These are phyloP conservation scores for Caprella mutica DNA, from an alignment of 2,888 invertebrate species.

Conservation along the genomic window DNA sequence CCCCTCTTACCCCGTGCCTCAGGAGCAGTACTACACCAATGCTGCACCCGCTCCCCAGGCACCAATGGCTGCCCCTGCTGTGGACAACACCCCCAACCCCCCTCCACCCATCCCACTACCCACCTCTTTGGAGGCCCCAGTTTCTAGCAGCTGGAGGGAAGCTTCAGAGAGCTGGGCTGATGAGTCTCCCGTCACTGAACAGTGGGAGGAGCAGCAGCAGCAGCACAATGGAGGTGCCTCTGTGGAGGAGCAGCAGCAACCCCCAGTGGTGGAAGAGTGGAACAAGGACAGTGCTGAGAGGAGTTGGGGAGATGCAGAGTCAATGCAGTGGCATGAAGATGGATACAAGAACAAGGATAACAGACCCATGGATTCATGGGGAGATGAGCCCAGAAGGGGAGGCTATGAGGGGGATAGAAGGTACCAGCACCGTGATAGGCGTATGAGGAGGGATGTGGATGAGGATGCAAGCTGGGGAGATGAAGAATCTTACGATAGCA, in stretches of 20 bases:
- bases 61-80: not conserved
- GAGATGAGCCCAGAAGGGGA: no score
- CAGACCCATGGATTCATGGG: no score
- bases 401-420: not conserved
- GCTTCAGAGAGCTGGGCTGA: not conserved
- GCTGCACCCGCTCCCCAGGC: not conserved
- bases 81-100: slow-evolving; percentile 7
- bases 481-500: not conserved
- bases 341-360: slow-evolving; percentile 1
- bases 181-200: not conserved
- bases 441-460: slow-evolving; percentile 5
- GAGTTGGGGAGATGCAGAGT: slow-evolving; percentile 1
- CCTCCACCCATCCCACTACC: slow-evolving; percentile 5
- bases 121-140: not conserved
- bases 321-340: not conserved
- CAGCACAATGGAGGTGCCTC: not conserved
- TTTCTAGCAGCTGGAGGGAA: slow-evolving; percentile 5
- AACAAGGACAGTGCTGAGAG: not conserved
- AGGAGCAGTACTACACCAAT: not conserved
- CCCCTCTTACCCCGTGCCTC: slow-evolving; percentile 2
- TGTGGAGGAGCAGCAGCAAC: slow-evolving; percentile 1
- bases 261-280: not conserved
- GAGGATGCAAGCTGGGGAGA: not conserved
- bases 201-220: not conserved
- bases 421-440: not conserved